phyloP scores from a whole-genome alignment of 2,888 invertebrate genomes.

The Dolichopus griseipennis region DNA sequence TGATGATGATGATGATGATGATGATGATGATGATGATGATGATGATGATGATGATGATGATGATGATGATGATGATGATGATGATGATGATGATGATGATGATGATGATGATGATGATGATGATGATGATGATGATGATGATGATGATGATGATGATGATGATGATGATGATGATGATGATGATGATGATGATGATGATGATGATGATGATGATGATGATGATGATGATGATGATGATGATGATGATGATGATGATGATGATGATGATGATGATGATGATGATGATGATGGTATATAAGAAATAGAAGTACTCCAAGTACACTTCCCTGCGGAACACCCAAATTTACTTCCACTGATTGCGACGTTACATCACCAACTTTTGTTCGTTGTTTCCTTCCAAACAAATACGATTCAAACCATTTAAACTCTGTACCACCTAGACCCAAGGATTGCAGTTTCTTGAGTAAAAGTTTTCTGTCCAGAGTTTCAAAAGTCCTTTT shows the following conservation, averaged over 20 bases:
- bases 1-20: constrained; percentile 10
- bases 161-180: constrained; percentile 10
- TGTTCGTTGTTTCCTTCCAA: no score
- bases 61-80: constrained; percentile 11
- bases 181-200: constrained; percentile 11
- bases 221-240: constrained; percentile 10
- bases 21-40: constrained; percentile 10
- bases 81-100: constrained; percentile 11
- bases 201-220: constrained; percentile 10
- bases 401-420: no score
- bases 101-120: constrained; percentile 10
- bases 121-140: constrained; percentile 10
- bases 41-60: constrained; percentile 10
- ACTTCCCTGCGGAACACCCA: no score
- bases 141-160: constrained; percentile 10
- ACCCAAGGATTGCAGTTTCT: no score
- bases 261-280: constrained; percentile 11
- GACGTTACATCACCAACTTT: no score
- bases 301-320: no score
- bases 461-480: no score
- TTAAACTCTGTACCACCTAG: no score
- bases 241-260: constrained; percentile 10
- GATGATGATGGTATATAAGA: background rate
- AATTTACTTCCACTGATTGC: no score
- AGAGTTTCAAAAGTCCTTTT: no score